Evolutionary conservation across 2,797 vertebrate genomes (phyloP).

Genomic region (Hafferia zeledoni): DNA sequence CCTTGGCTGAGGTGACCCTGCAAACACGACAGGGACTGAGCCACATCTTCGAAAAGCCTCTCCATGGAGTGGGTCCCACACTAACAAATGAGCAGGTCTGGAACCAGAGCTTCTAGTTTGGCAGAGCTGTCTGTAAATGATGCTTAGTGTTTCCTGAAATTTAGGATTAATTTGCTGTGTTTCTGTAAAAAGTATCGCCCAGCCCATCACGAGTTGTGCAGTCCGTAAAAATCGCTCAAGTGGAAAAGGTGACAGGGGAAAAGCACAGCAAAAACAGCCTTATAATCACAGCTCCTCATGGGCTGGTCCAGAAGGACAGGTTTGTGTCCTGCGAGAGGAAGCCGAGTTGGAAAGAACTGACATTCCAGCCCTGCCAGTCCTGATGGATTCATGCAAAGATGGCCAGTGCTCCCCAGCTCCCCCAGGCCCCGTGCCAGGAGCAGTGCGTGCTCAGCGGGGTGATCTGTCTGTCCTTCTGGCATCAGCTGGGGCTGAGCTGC

Average conservation of each 20-base stretch:
- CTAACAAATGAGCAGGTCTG: not conserved
- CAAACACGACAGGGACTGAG: not conserved
- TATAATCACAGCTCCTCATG: not conserved
- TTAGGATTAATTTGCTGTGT: not conserved
- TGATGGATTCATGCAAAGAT: not conserved
- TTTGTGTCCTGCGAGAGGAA: not conserved
- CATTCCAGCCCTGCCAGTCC: not conserved
- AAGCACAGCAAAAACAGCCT: not conserved
- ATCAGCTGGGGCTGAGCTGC: not conserved
- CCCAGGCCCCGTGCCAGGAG: not conserved
- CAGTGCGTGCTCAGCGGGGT: not conserved
- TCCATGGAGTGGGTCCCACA: accelerated
- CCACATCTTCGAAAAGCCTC: not conserved
- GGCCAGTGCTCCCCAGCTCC: not conserved
- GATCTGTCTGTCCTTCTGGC: not conserved
- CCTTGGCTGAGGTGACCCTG: not conserved
- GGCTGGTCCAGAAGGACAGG: not conserved
- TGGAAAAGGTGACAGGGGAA: not conserved
- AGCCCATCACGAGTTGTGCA: not conserved
- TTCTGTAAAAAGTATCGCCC: not conserved
- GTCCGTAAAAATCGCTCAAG: accelerated
- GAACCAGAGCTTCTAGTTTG: not conserved
- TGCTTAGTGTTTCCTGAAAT: not conserved
- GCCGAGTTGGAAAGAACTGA: not conserved
- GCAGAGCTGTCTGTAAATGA: not conserved